Conservation (phyloP, 2,888 invertebrate genomes). For the Hermaeophaga mercurialis region DNA sequence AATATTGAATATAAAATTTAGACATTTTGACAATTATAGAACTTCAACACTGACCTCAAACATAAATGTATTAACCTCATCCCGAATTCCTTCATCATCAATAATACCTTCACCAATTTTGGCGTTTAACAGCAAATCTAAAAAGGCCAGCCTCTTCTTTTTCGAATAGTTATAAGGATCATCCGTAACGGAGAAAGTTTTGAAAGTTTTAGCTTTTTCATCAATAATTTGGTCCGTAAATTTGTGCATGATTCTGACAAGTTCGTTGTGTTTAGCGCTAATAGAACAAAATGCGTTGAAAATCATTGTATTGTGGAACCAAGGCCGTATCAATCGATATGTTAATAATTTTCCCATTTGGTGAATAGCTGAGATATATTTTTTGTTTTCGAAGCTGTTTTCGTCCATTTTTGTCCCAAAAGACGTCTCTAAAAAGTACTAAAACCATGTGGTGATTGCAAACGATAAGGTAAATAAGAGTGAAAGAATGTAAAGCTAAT, state of each 20-base stretch:
- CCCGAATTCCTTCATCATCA: slow-evolving; percentile 59
- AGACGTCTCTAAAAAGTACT: slow-evolving; percentile 45
- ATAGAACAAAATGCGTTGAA: slow-evolving; percentile 30
- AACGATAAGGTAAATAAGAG: no score
- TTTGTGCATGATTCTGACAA: slow-evolving; percentile 39
- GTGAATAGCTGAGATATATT: slow-evolving; percentile 39
- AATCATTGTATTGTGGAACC: slow-evolving; percentile 36
- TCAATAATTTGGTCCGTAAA: slow-evolving; percentile 45
- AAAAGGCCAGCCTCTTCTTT: slow-evolving; percentile 55
- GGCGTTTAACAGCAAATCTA: slow-evolving; percentile 44
- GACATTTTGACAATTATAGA: no score
- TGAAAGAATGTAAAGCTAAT: no score
- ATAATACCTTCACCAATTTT: slow-evolving; percentile 38
- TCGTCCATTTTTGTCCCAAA: slow-evolving; percentile 42
- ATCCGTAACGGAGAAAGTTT: slow-evolving; percentile 42
- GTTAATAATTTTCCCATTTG: slow-evolving; percentile 40
- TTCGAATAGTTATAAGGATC: slow-evolving; percentile 42
- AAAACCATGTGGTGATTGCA: no score
- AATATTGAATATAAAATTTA: not conserved
- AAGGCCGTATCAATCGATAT: slow-evolving; percentile 40
- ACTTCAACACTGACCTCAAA: slow-evolving; percentile 46
- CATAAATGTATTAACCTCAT: slow-evolving; percentile 70
- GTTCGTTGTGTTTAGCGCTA: slow-evolving; percentile 33
- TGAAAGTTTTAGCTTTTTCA: slow-evolving; percentile 31
- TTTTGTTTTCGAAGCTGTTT: slow-evolving; percentile 32